Evolutionary conservation across 2,113 vertebrate species (phyloP).

Genomic region (Tringa solitaria): DNA sequence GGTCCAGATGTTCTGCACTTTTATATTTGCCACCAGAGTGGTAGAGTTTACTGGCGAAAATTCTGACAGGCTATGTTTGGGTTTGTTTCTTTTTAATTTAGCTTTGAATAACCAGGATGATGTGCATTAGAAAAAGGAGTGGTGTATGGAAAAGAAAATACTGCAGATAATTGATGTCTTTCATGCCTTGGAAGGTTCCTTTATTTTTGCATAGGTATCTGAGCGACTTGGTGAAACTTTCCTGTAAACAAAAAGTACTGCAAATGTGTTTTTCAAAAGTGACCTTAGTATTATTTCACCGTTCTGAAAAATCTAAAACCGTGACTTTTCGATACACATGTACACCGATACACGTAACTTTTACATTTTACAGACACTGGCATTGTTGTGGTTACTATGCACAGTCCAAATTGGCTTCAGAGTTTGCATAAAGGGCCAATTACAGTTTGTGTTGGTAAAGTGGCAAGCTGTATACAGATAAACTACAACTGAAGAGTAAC

Average conservation of each 20-base stretch:
- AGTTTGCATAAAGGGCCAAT: conserved; percentile 57
- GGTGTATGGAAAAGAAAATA: conserved; percentile 67
- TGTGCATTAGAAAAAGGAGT: conserved; percentile 78
- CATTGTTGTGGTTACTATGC: conserved; percentile 75
- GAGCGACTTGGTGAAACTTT: conserved; percentile 69
- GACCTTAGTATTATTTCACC: conserved; percentile 84
- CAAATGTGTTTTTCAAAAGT: conserved; percentile 80
- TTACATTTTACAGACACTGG: conserved; percentile 70
- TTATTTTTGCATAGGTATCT: conserved; percentile 73
- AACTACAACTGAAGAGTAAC: conserved; percentile 33
- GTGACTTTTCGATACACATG: conserved; percentile 55
- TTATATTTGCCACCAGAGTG: conserved; percentile 80
- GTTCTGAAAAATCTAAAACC: conserved; percentile 69
- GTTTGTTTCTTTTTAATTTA: conserved; percentile 64
- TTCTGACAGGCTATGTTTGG: conserved; percentile 74
- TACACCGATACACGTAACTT: conserved; percentile 63
- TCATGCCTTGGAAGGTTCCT: conserved; percentile 77
- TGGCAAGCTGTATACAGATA: conserved; percentile 22
- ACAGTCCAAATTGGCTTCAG: conserved; percentile 60
- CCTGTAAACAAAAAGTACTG: conserved; percentile 72
- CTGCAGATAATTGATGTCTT: conserved; percentile 71
- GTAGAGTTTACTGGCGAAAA: conserved; percentile 79
- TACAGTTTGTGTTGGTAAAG: conserved; percentile 40
- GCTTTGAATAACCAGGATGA: conserved; percentile 77
- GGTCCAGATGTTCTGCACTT: conserved; percentile 84